Percentiles rank a stretch among this genome's conserved stretches.
Evolutionary conservation across 2,113 vertebrate species (phyloP).

Genomic region (Leptocoma aspasia): DNA sequence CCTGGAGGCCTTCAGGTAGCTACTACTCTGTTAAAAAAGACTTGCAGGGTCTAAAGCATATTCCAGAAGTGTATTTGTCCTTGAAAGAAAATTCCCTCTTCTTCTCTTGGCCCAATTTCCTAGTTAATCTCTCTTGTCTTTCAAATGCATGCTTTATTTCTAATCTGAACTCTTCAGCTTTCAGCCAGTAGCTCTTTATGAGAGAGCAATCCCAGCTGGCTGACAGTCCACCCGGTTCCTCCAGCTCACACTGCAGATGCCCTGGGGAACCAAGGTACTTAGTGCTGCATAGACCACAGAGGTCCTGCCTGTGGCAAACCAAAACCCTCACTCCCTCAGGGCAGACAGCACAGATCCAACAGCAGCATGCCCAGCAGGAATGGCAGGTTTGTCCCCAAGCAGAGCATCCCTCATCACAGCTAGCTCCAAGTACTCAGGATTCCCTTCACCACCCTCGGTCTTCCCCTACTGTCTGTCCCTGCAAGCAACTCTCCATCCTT

Average conservation of each 20-base stretch:
- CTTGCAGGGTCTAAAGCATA: background rate
- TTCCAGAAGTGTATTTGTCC: background rate
- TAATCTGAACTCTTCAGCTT: background rate
- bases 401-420: background rate
- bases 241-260: background rate
- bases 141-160: background rate
- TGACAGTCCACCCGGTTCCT: background rate
- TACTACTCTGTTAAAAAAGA: background rate
- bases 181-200: background rate
- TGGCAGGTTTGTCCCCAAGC: background rate
- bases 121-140: slow-evolving; percentile 16
- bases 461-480: background rate
- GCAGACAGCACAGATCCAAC: background rate
- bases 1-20: background rate
- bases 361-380: background rate
- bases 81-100: slow-evolving; percentile 10
- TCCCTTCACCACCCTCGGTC: background rate
- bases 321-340: background rate
- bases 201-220: slow-evolving; percentile 20
- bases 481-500: background rate
- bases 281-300: background rate
- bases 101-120: background rate
- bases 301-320: background rate
- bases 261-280: background rate
- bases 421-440: background rate